Conservation (phyloP, 2,113 vertebrate species). For the Albula glossodonta region DNA sequence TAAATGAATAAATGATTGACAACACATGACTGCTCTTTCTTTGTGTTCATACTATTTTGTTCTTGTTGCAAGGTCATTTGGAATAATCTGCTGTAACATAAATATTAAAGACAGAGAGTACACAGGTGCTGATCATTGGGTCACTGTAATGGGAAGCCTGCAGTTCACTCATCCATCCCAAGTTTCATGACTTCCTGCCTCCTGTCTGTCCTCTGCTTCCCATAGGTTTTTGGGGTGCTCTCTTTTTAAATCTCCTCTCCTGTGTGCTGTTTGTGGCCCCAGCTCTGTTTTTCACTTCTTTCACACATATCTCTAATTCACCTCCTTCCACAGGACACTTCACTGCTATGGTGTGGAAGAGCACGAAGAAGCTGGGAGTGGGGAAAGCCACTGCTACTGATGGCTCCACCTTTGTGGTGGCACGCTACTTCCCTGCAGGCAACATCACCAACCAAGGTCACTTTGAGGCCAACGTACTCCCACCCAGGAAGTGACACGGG, state of each 20-base stretch:
- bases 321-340: constrained; percentile 83
- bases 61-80: no score
- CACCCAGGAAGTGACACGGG: constrained; percentile 66
- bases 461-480: constrained; percentile 93
- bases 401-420: constrained; percentile 94
- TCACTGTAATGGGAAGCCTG: no score
- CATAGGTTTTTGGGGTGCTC: not conserved
- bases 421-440: constrained; percentile 92
- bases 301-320: not conserved
- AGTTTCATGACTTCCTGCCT: not conserved
- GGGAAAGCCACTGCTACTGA: constrained; percentile 88
- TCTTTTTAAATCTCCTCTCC: not conserved
- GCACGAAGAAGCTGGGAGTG: constrained; percentile 85
- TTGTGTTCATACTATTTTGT: no score
- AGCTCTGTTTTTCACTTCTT: no score
- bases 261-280: not conserved
- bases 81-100: no score
- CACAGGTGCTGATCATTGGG: no score
- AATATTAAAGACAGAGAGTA: no score
- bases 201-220: not conserved
- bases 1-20: no score
- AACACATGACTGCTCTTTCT: no score
- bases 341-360: constrained; percentile 98
- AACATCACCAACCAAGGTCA: constrained; percentile 93
- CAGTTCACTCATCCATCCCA: not conserved